Conservation (phyloP, 2,113 vertebrate species). For the Merops nubicus region DNA sequence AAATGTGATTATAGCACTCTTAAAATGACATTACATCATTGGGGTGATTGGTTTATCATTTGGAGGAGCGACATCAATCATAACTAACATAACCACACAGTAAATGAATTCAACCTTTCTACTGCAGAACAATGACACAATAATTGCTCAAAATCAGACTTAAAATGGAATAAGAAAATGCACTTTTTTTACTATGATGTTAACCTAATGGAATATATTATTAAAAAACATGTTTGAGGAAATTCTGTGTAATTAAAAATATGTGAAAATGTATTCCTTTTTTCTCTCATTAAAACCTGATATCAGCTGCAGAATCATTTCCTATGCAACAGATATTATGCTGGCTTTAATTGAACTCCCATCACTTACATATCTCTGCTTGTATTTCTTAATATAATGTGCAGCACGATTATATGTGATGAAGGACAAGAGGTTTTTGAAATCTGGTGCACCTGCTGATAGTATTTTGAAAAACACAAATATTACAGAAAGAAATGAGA, state of each 20-base stretch:
- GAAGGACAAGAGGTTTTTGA: slow-evolving; percentile 78
- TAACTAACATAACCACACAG: slow-evolving; percentile 90
- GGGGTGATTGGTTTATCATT: slow-evolving; percentile 99
- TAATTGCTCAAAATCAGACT: slow-evolving; percentile 90
- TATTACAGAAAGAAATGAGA: slow-evolving; percentile 63
- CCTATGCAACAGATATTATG: slow-evolving; percentile 67
- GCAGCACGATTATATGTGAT: slow-evolving; percentile 72
- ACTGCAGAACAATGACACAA: slow-evolving; percentile 87
- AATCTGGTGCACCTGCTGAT: slow-evolving; percentile 75
- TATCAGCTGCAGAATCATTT: slow-evolving; percentile 67
- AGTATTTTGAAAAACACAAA: slow-evolving; percentile 69
- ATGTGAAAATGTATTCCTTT: slow-evolving; percentile 76
- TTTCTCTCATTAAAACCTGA: slow-evolving; percentile 70
- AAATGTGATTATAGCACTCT: slow-evolving; percentile 98
- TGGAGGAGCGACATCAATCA: slow-evolving; percentile 97
- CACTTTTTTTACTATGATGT: slow-evolving; percentile 81
- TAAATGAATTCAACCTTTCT: slow-evolving; percentile 96
- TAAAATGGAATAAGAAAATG: slow-evolving; percentile 84
- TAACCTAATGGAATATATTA: slow-evolving; percentile 84
- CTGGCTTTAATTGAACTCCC: slow-evolving; percentile 77
- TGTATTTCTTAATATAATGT: slow-evolving; percentile 77
- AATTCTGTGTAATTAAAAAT: slow-evolving; percentile 82
- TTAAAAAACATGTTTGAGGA: slow-evolving; percentile 82
- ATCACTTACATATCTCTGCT: slow-evolving; percentile 69
- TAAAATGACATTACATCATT: slow-evolving; percentile 99